phyloP scores from a whole-genome alignment of 2,113 vertebrate genomes.

The Dolichotis patagonum region DNA sequence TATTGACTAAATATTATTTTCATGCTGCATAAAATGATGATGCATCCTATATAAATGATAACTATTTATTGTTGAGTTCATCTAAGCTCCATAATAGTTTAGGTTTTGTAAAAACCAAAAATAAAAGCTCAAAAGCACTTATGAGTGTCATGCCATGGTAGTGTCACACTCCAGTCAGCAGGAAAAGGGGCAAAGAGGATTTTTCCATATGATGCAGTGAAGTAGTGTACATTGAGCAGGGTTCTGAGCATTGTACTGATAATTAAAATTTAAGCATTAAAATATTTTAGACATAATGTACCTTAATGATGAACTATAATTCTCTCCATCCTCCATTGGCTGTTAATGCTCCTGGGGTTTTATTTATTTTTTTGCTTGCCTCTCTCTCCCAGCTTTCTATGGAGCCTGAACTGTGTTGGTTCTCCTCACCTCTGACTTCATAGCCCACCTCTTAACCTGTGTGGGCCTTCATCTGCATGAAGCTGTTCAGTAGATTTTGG shows the following conservation, averaged over 20 bases:
- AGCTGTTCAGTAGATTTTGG: not conserved
- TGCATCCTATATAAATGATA: not conserved
- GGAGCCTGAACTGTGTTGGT: not conserved
- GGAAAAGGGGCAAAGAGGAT: not conserved
- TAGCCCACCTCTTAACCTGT: not conserved
- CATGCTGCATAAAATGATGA: not conserved
- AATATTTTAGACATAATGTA: not conserved
- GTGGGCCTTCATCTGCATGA: accelerated
- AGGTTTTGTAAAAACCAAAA: not conserved
- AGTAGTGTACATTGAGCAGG: not conserved
- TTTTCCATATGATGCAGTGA: not conserved
- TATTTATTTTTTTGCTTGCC: not conserved
- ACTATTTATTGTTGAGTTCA: not conserved
- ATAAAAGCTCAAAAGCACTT: not conserved
- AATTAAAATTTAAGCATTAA: constrained; percentile 55
- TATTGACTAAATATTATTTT: not conserved
- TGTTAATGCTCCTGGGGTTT: not conserved
- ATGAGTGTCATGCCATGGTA: not conserved
- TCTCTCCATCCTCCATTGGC: not conserved
- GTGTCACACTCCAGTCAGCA: not conserved
- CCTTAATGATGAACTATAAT: not conserved
- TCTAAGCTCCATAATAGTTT: not conserved
- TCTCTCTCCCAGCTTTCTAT: not conserved
- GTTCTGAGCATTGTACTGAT: not conserved
- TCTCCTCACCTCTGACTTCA: not conserved